These are phyloP conservation scores for Diglossa cyanea DNA, from an alignment of 2,797 vertebrate species.

Conservation along the genomic window DNA sequence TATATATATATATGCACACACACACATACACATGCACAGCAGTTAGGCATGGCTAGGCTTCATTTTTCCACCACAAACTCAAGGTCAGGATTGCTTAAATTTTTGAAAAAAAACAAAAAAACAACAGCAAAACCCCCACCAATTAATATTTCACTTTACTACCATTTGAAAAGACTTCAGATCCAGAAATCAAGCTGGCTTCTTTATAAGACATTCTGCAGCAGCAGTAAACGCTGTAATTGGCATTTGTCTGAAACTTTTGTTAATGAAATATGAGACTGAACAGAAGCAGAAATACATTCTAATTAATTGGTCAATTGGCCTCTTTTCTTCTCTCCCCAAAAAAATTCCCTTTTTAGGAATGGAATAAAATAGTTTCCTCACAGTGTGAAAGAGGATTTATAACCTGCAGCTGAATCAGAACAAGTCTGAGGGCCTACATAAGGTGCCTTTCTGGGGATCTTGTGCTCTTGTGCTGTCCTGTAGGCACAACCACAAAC, in stretches of 20 bases:
- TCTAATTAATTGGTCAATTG: background rate
- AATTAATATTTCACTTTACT: background rate
- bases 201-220: background rate
- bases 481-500: background rate
- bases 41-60: background rate
- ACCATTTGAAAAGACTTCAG: background rate
- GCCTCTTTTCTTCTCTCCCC: background rate
- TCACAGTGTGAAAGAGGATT: background rate
- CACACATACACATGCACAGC: fast-evolving
- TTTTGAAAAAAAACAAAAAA: background rate
- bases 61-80: background rate
- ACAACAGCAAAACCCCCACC: background rate
- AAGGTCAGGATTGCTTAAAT: background rate
- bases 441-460: background rate
- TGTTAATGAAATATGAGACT: background rate
- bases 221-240: background rate
- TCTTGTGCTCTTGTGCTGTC: background rate
- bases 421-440: background rate
- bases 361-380: background rate
- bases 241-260: background rate
- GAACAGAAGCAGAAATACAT: background rate
- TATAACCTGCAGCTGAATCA: background rate
- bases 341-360: background rate
- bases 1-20: fast-evolving
- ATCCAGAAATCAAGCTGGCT: background rate